phyloP scores from a whole-genome alignment of 2,797 vertebrate species.

The Cynodonichthys magdalenae region DNA sequence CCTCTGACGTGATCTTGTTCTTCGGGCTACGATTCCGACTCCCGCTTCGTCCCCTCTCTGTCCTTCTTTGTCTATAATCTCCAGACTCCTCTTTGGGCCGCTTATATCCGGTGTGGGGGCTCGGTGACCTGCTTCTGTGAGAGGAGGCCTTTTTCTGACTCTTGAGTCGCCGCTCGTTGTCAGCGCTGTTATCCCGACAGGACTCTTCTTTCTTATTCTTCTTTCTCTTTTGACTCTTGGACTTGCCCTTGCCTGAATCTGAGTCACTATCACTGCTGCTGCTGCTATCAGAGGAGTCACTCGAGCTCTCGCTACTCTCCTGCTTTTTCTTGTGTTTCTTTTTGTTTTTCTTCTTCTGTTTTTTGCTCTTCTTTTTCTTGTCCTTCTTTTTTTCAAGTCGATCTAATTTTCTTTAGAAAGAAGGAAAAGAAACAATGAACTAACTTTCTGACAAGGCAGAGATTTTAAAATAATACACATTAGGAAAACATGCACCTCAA shows the following conservation, averaged over 20 bases:
- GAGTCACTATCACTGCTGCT: constrained; percentile 61
- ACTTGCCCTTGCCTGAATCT: constrained; percentile 72
- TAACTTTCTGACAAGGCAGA: neutral
- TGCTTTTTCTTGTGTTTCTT: constrained; percentile 82
- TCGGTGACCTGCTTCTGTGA: constrained; percentile 75
- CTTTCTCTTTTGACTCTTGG: constrained; percentile 83
- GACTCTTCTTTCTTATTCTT: constrained; percentile 83
- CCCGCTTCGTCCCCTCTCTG: constrained; percentile 56
- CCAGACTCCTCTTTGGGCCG: constrained; percentile 51
- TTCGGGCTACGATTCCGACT: constrained; percentile 53
- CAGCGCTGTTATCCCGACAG: constrained; percentile 79
- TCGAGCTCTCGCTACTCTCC: constrained; percentile 77
- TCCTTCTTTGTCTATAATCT: constrained; percentile 55
- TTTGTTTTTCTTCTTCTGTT: constrained; percentile 86
- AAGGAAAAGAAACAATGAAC: constrained; percentile 5
- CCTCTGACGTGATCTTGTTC: constrained; percentile 52
- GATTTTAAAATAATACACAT: too few species aligned
- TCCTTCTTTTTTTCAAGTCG: constrained; percentile 91
- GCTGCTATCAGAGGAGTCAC: constrained; percentile 70
- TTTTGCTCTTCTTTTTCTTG: constrained; percentile 90
- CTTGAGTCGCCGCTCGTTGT: constrained; percentile 78
- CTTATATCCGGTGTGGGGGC: constrained; percentile 71
- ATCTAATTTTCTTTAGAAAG: constrained; percentile 89
- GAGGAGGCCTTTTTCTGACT: constrained; percentile 79
- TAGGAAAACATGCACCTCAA: too few species aligned